Evolutionary conservation across 1,140 invertebrate species (phyloP).

Genomic region (Colletes gigas): DNA sequence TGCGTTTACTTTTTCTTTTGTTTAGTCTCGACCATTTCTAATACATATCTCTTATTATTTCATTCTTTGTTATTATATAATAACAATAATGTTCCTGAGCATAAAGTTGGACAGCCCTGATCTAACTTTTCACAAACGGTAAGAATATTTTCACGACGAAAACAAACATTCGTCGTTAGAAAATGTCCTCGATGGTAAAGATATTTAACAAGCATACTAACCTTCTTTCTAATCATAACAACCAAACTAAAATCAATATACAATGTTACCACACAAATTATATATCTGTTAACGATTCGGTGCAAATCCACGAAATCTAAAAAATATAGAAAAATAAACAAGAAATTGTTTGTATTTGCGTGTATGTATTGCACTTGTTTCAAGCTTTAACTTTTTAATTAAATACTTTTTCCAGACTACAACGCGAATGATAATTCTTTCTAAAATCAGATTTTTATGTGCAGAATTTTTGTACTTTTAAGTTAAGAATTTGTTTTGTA

Average conservation of each 20-base stretch:
- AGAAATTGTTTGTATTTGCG: not conserved
- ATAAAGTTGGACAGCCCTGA: constrained; percentile 4
- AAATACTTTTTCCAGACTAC: not conserved
- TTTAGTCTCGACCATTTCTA: not conserved
- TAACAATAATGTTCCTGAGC: not conserved
- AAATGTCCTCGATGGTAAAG: constrained; percentile 1
- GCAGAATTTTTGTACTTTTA: not conserved
- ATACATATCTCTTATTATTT: not conserved
- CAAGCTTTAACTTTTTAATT: not conserved
- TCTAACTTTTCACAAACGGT: not conserved
- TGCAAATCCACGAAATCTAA: not conserved
- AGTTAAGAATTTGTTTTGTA: not conserved
- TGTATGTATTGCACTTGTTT: not conserved
- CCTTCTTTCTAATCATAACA: not conserved
- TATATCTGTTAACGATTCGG: too few relatives aligned
- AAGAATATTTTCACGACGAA: constrained; percentile 15
- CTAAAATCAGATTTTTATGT: not conserved
- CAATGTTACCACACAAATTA: not conserved
- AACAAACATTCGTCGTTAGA: constrained; percentile 1
- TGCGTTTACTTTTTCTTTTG: not conserved
- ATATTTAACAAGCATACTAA: constrained; percentile 10
- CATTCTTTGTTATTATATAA: not conserved
- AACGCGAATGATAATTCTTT: not conserved
- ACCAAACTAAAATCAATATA: constrained; percentile 8
- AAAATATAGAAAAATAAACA: not conserved